Evolutionary conservation across 2,888 invertebrate genomes (phyloP).

Genomic region (Epinotia demarniana): DNA sequence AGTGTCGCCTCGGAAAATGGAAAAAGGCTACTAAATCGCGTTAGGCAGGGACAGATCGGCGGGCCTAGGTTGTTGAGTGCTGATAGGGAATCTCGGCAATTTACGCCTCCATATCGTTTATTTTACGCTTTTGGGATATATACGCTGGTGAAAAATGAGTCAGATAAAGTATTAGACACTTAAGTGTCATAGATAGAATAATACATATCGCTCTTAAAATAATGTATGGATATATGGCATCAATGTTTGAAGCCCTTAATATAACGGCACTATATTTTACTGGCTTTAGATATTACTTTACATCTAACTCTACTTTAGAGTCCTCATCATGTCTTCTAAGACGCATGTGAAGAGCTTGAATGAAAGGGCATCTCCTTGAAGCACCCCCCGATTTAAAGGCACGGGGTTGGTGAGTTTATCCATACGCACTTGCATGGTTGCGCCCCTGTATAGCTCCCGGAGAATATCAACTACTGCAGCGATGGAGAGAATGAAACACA

Average conservation of each 20-base stretch:
- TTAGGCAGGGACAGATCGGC: conserved; percentile 20
- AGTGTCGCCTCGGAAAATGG: conserved; percentile 25
- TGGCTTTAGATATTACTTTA: no score
- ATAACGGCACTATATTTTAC: background rate
- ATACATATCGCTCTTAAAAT: background rate
- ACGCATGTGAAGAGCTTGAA: no score
- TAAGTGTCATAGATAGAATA: background rate
- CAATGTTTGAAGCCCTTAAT: background rate
- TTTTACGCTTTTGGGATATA: conserved; percentile 8
- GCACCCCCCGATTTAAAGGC: no score
- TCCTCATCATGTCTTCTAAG: no score
- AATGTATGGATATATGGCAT: background rate
- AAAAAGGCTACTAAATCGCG: conserved; percentile 26
- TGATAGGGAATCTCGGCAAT: conserved; percentile 22
- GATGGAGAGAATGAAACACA: no score
- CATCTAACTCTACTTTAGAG: no score
- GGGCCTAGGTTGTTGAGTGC: conserved; percentile 28
- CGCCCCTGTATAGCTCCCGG: no score
- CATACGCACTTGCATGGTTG: no score
- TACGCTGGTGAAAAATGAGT: conserved; percentile 4
- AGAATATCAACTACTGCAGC: no score
- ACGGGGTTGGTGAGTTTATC: no score
- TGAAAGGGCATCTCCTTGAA: no score
- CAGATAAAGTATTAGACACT: conserved; percentile 6
- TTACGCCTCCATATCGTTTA: conserved; percentile 24